phyloP scores from a whole-genome alignment of 2,113 vertebrate genomes.

The Petaurus breviceps region DNA sequence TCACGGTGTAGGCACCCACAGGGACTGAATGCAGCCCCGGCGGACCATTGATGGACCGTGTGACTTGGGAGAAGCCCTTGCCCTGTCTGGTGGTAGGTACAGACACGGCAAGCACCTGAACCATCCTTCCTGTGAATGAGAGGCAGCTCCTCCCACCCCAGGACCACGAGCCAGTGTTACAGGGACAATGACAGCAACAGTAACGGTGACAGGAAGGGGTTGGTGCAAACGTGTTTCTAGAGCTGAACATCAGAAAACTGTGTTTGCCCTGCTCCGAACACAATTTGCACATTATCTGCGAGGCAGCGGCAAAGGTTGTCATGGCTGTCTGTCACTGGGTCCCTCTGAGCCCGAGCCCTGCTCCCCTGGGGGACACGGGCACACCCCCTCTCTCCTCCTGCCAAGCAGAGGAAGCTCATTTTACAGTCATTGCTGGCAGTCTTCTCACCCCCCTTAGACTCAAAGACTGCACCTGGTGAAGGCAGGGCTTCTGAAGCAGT shows the following conservation, averaged over 20 bases:
- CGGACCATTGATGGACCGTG: too few relatives aligned
- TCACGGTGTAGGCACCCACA: not conserved
- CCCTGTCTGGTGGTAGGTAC: not conserved
- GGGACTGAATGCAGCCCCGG: too few relatives aligned
- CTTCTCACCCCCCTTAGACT: not conserved
- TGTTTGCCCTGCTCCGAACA: not conserved
- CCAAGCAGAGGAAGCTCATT: not conserved
- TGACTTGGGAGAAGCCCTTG: not conserved
- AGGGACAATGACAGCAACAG: not conserved
- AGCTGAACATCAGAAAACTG: not conserved
- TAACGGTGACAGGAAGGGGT: too few relatives aligned
- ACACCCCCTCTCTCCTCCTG: too few relatives aligned
- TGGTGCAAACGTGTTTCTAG: not conserved
- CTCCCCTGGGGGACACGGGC: not conserved
- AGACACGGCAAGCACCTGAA: not conserved
- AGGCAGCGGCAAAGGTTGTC: not conserved
- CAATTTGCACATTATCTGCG: not conserved
- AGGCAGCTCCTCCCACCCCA: too few relatives aligned
- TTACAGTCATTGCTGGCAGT: not conserved
- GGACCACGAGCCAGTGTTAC: not conserved
- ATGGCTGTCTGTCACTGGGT: not conserved
- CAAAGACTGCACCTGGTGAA: not conserved
- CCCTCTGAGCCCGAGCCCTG: not conserved
- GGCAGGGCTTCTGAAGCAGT: not conserved
- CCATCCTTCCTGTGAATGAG: not conserved